phyloP scores from a whole-genome alignment of 2,888 invertebrate genomes.

The Rhimphoctona megacephalus region DNA sequence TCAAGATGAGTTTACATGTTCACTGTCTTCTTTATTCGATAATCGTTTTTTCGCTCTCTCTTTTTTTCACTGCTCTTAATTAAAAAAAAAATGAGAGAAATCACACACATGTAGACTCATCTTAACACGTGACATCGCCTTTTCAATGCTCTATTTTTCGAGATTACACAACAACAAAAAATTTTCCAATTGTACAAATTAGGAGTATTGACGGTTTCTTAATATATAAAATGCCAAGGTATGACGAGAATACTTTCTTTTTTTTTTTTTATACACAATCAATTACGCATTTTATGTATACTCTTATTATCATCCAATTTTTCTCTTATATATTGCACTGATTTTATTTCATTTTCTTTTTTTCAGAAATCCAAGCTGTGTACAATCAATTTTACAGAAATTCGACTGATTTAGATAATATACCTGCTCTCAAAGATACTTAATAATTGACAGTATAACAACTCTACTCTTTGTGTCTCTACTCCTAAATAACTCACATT shows the following conservation, averaged over 20 bases:
- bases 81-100: neutral
- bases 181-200: slow-evolving; percentile 51
- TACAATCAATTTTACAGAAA: neutral
- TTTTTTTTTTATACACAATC: slow-evolving; percentile 33
- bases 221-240: slow-evolving; percentile 53
- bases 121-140: neutral
- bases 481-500: neutral
- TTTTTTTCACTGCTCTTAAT: neutral
- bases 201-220: slow-evolving; percentile 52
- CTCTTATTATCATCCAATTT: slow-evolving; percentile 11
- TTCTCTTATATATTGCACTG: slow-evolving; percentile 57
- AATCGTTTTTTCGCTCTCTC: neutral
- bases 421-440: neutral
- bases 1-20: slow-evolving; percentile 3
- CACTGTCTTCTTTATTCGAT: neutral
- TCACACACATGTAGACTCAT: neutral
- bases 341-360: slow-evolving; percentile 45
- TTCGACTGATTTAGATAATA: neutral
- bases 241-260: slow-evolving; percentile 47
- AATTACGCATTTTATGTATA: slow-evolving; percentile 44
- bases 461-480: neutral
- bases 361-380: slow-evolving; percentile 24
- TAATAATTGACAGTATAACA: neutral
- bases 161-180: slow-evolving; percentile 25
- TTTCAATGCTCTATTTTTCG: neutral